Evolutionary conservation across 2,113 vertebrate genomes (phyloP), one percentile per base, ranked within the genome.

Genomic region (Dasypus novemcinctus): DNA sequence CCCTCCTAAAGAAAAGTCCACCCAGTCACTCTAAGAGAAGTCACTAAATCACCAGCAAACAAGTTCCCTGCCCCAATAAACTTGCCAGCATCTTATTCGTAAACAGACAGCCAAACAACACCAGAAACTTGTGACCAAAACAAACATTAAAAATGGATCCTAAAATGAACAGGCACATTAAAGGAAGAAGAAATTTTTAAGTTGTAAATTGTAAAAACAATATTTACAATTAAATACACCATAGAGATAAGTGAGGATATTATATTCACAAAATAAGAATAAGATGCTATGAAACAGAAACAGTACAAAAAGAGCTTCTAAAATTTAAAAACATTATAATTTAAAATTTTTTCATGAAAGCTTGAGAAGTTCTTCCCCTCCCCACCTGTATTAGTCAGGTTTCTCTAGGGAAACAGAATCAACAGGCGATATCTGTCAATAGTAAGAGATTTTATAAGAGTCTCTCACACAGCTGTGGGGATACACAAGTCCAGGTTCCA

Each of bases 331-430:
- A 78, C 20, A 54, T 46, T 10, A 91, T 74, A 43, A 69, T 43
- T 85, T 93, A 76, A 80, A 64, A 52, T 57, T 91, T 82, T 12
- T 43, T 95, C 94, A 81, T 86, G 68, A 86, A 90, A 66, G 38
- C 31, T 31, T 78, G 4, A 92, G 81, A 87, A 74, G 36, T 54
- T 66, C 69, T 43, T 29, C 57, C 36, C 36, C n/a, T 49, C 63
- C n/a, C 3, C 21, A 64, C n/a, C n/a, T n/a, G n/a, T n/a, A n/a
- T n/a, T n/a, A n/a, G n/a, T n/a, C n/a, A n/a, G n/a, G n/a, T n/a
- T n/a, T n/a, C n/a, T n/a, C n/a, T n/a, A n/a, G n/a, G n/a, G n/a
- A n/a, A n/a, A n/a, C n/a, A n/a, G n/a, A n/a, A n/a, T n/a, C n/a
- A n/a, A n/a, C n/a, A n/a, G n/a, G n/a, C n/a, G n/a, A n/a, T n/a